These are phyloP conservation scores for Gymnosoma rotundatum DNA, from an alignment of 2,888 invertebrate genomes.

Conservation along the genomic window DNA sequence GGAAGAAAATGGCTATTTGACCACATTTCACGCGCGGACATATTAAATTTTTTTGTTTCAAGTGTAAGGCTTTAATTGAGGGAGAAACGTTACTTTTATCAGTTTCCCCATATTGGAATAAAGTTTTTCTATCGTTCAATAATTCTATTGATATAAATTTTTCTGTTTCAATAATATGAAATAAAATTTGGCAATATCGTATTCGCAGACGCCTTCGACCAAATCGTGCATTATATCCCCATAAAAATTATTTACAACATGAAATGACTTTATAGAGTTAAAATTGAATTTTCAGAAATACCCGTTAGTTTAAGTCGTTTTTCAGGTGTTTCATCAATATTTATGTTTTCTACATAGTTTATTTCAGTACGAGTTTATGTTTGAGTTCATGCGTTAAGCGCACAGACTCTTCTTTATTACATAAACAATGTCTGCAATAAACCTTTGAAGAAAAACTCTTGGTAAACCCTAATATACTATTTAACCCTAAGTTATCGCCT, in stretches of 20 bases:
- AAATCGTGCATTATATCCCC: slow-evolving; percentile 63
- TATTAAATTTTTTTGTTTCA: slow-evolving; percentile 30
- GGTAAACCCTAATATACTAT: slow-evolving; percentile 10
- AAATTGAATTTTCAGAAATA: slow-evolving; percentile 3
- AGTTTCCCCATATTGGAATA: slow-evolving; percentile 17
- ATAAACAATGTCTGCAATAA: slow-evolving; percentile 19
- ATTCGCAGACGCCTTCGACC: slow-evolving; percentile 16
- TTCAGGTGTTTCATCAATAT: not conserved
- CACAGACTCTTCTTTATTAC: slow-evolving; percentile 15
- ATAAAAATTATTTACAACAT: slow-evolving; percentile 37
- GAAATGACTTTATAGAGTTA: not conserved
- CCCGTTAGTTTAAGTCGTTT: not conserved
- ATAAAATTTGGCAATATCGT: slow-evolving; percentile 49
- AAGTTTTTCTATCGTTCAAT: not conserved
- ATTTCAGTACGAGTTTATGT: not conserved
- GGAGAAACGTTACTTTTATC: slow-evolving; percentile 37
- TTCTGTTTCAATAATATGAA: slow-evolving; percentile 34
- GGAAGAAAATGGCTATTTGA: slow-evolving; percentile 55
- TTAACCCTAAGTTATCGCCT: slow-evolving; percentile 22
- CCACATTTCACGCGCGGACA: too few species aligned
- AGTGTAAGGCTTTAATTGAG: slow-evolving; percentile 22
- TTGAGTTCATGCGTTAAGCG: not conserved
- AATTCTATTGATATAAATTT: slow-evolving; percentile 21
- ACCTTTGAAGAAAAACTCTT: slow-evolving; percentile 18
- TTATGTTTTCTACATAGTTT: not conserved